A percentile compares a stretch with the other conserved stretches of the same genome.
These are phyloP conservation scores for Lasioglossum malachurum DNA, from an alignment of 2,888 invertebrate species.

Conservation along the genomic window DNA sequence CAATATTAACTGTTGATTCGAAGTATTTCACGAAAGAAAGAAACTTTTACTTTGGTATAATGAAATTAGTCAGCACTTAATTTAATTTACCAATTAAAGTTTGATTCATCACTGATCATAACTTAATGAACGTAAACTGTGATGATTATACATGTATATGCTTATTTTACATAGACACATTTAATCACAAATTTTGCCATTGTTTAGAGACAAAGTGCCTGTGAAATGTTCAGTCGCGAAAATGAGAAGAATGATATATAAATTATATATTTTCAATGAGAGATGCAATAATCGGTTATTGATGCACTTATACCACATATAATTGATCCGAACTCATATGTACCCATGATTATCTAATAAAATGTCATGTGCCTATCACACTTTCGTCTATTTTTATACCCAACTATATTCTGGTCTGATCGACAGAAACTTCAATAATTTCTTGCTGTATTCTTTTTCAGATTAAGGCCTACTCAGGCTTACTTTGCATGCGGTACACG, in stretches of 20 bases:
- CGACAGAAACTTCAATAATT: constrained; percentile 24
- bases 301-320: constrained; percentile 73
- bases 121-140: constrained; percentile 58
- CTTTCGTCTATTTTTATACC: constrained; percentile 35
- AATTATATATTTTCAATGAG: constrained; percentile 80
- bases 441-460: constrained; percentile 45
- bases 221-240: constrained; percentile 77
- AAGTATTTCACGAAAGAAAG: neutral
- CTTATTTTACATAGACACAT: constrained; percentile 62
- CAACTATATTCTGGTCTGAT: neutral
- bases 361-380: constrained; percentile 79
- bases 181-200: constrained; percentile 73
- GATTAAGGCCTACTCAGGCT: constrained; percentile 51
- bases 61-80: constrained; percentile 36
- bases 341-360: constrained; percentile 79
- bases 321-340: constrained; percentile 77
- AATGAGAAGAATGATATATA: constrained; percentile 69
- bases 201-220: constrained; percentile 82
- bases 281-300: constrained; percentile 77
- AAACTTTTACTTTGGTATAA: constrained; percentile 28
- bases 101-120: constrained; percentile 52
- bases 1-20: constrained; percentile 43
- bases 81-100: constrained; percentile 43
- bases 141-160: constrained; percentile 59
- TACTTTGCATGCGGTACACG: constrained; percentile 41